Evolutionary conservation across 2,113 vertebrate species (phyloP).

Genomic region (Procavia capensis): DNA sequence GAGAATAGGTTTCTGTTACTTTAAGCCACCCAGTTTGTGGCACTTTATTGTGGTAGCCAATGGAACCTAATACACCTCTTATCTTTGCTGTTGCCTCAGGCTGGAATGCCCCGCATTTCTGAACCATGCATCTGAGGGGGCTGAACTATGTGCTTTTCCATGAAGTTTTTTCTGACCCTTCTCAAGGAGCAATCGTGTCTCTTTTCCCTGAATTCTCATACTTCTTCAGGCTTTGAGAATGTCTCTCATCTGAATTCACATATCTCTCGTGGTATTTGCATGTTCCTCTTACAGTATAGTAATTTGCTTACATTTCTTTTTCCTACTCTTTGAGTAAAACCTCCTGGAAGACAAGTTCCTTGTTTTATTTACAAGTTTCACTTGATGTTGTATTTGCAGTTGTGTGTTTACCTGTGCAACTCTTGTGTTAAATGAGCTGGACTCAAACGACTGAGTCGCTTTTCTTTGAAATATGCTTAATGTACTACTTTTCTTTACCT

Average conservation of each 20-base stretch:
- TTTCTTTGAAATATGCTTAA: not conserved
- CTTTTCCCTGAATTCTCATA: not conserved
- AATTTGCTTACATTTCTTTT: not conserved
- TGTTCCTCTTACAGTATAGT: not conserved
- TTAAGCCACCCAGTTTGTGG: not conserved
- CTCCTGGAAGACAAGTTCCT: not conserved
- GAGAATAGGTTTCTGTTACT: not conserved
- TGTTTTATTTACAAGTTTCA: not conserved
- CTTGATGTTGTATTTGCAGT: not conserved
- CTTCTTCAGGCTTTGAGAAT: not conserved
- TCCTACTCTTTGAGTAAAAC: not conserved
- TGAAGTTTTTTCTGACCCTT: not conserved
- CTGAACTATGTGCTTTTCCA: not conserved
- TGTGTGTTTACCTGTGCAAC: not conserved
- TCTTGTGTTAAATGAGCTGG: not conserved
- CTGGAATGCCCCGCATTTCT: not conserved
- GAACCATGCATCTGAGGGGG: not conserved
- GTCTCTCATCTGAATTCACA: not conserved
- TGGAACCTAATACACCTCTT: not conserved
- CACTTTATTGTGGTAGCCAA: too few relatives aligned
- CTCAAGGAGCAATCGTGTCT: not conserved
- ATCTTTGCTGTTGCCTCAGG: not conserved
- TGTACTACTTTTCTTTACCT: not conserved
- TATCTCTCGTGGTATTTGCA: not conserved
- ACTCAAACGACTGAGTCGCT: not conserved